phyloP scores from a whole-genome alignment of 2,113 vertebrate genomes.

The Ariopsis seemanni region DNA sequence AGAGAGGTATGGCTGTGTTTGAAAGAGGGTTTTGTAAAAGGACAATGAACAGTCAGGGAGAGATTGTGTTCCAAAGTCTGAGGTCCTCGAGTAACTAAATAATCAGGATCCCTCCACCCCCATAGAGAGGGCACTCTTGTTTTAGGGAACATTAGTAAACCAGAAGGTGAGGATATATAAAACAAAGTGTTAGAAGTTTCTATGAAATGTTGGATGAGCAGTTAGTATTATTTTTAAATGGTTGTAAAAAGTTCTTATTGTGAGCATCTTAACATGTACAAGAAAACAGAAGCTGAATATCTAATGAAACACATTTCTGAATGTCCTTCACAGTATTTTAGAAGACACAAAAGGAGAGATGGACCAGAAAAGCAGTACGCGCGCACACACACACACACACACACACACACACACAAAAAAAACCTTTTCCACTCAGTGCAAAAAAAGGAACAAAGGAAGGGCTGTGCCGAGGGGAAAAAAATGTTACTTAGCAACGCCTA shows the following conservation, averaged over 20 bases:
- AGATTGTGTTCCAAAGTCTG: background rate
- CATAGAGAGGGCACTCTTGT: background rate
- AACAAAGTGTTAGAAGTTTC: background rate
- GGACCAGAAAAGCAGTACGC: background rate
- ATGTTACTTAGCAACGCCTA: slow-evolving; percentile 16
- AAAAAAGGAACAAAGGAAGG: background rate
- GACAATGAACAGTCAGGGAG: background rate
- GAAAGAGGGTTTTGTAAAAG: background rate
- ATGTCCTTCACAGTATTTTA: background rate
- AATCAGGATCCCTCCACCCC: background rate
- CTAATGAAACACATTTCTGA: background rate
- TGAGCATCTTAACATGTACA: background rate
- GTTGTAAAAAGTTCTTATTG: background rate
- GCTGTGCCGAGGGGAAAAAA: background rate
- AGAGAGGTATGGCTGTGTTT: background rate
- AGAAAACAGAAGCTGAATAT: background rate
- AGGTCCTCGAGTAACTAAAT: background rate
- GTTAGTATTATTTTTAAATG: background rate
- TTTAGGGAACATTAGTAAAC: background rate
- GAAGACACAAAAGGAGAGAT: background rate
- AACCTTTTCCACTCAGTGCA: background rate
- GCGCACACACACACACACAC: background rate
- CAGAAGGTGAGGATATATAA: background rate
- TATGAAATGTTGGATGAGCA: background rate
- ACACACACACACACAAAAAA: background rate